Conservation (phyloP, 2,888 invertebrate species). For the Fabriciana adippe region DNA sequence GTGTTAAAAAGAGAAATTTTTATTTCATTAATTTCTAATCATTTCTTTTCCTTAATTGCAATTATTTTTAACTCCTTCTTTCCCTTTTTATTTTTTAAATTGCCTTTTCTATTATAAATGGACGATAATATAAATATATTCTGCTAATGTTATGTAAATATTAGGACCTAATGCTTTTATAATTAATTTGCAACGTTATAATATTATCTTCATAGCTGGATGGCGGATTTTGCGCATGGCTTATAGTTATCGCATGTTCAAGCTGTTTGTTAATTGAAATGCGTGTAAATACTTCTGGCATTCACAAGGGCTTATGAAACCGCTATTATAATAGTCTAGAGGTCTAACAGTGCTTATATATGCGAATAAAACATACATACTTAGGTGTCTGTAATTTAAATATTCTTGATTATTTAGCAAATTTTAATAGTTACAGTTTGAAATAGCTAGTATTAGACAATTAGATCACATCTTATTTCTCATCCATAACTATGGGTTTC, state of each 20-base stretch:
- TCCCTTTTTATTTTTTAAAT: too few relatives aligned
- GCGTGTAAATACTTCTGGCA: conserved; percentile 71
- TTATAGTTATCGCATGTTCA: conserved; percentile 59
- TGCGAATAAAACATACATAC: not conserved
- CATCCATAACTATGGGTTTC: too few relatives aligned
- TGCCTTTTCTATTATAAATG: too few relatives aligned
- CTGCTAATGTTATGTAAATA: not conserved
- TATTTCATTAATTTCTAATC: too few relatives aligned
- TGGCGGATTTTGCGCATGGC: conserved; percentile 50
- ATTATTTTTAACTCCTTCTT: too few relatives aligned
- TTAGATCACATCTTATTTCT: too few relatives aligned
- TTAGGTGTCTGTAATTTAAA: not conserved
- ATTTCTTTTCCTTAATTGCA: too few relatives aligned
- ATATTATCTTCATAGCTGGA: conserved; percentile 48
- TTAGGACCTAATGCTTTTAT: not conserved
- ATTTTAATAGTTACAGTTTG: too few relatives aligned
- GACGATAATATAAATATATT: too few relatives aligned
- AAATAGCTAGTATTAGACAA: too few relatives aligned
- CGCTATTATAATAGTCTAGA: conserved; percentile 51
- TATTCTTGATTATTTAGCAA: too few relatives aligned
- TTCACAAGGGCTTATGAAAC: conserved; percentile 64
- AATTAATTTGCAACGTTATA: not conserved
- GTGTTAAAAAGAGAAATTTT: too few relatives aligned
- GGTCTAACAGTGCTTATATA: conserved; percentile 17
- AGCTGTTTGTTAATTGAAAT: conserved; percentile 75